Evolutionary conservation across 2,888 invertebrate genomes (phyloP).

Genomic region (Salticus scenicus): DNA sequence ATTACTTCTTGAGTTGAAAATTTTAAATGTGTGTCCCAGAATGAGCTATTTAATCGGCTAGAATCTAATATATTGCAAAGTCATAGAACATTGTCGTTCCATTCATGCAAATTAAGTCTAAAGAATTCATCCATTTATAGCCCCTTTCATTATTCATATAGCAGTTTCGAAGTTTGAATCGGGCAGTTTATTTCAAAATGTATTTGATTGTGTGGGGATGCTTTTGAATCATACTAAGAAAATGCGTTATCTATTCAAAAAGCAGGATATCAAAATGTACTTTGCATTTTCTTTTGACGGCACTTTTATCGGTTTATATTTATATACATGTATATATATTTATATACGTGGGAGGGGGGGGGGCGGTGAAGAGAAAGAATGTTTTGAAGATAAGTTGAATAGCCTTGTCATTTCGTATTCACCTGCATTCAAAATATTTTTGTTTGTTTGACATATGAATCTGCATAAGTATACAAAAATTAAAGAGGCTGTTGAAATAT

Average conservation of each 20-base stretch:
- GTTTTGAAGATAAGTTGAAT: neutral
- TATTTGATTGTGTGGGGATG: neutral
- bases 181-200: neutral
- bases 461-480: too few relatives aligned
- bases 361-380: too few relatives aligned
- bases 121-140: neutral
- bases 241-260: slow-evolving; percentile 19
- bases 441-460: too few relatives aligned
- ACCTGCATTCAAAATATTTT: too few relatives aligned
- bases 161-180: neutral
- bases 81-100: neutral
- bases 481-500: too few relatives aligned
- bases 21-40: neutral
- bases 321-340: too few relatives aligned
- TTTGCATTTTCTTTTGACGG: slow-evolving; percentile 19
- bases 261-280: slow-evolving; percentile 14
- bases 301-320: neutral
- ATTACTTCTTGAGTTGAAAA: neutral
- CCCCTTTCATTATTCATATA: neutral
- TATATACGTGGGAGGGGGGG: too few relatives aligned
- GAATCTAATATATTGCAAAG: neutral
- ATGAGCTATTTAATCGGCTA: neutral
- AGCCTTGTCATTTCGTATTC: neutral
- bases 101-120: slow-evolving; percentile 1
- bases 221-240: neutral